Evolutionary conservation across 2,797 vertebrate species (phyloP).

Genomic region (Selene dorsalis): DNA sequence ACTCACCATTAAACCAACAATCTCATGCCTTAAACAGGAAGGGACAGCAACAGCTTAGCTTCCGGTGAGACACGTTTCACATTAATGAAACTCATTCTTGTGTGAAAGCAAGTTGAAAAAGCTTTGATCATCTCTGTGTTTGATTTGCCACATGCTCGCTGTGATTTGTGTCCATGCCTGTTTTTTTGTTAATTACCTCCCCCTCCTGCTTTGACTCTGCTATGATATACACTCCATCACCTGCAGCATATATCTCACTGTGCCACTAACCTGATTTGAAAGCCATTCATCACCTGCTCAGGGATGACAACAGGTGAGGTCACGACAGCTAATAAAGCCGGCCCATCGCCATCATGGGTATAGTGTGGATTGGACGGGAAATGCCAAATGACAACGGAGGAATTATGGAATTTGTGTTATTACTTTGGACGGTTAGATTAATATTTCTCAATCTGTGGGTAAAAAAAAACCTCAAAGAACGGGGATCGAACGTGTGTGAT

Average conservation of each 20-base stretch:
- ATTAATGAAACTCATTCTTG: constrained; percentile 22
- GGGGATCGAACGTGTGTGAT: constrained; percentile 48
- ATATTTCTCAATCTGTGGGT: constrained; percentile 40
- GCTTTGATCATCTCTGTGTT: constrained; percentile 33
- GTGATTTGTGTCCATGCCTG: constrained; percentile 63
- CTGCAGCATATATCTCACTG: constrained; percentile 37
- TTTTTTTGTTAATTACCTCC: constrained; percentile 60
- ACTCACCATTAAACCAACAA: constrained; percentile 30
- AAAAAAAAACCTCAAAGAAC: constrained; percentile 9
- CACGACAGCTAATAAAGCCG: constrained; percentile 22
- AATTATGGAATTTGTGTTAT: constrained; percentile 24
- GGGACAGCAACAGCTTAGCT: constrained; percentile 4
- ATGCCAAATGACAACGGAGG: not conserved
- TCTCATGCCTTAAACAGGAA: constrained; percentile 21
- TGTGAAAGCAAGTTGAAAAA: constrained; percentile 14
- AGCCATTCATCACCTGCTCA: constrained; percentile 53
- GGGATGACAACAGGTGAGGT: constrained; percentile 37
- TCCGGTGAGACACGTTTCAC: constrained; percentile 14
- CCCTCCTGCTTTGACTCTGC: constrained; percentile 17
- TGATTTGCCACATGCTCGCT: not conserved
- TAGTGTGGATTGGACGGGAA: constrained; percentile 8
- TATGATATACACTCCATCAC: constrained; percentile 40
- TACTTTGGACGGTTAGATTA: constrained; percentile 27
- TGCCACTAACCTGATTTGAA: constrained; percentile 44
- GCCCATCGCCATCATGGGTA: not conserved